Conservation (phyloP, 2,888 invertebrate genomes). For the Drosophila quinaria region DNA sequence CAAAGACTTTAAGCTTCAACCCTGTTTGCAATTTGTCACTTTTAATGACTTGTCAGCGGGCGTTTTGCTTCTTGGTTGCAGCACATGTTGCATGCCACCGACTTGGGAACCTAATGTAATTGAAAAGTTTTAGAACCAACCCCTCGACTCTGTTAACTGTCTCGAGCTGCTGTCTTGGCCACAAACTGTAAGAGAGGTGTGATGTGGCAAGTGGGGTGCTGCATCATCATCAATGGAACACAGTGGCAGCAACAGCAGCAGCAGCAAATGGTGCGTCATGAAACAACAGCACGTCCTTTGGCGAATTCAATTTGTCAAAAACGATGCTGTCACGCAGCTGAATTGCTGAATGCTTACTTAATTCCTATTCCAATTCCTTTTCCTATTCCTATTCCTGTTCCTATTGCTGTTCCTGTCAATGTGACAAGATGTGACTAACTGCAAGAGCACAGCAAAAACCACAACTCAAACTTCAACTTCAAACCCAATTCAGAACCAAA, state of each 20-base stretch:
- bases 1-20: slow-evolving; percentile 61
- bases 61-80: slow-evolving; percentile 43
- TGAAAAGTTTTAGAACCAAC: slow-evolving; percentile 69
- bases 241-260: slow-evolving; percentile 19
- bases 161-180: slow-evolving; percentile 53
- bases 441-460: slow-evolving; percentile 17
- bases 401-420: slow-evolving; percentile 34
- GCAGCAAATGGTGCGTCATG: slow-evolving; percentile 67
- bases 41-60: slow-evolving; percentile 79
- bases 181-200: slow-evolving; percentile 33
- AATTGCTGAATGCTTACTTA: slow-evolving; percentile 79
- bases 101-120: slow-evolving; percentile 75
- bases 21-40: slow-evolving; percentile 72
- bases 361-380: slow-evolving; percentile 57
- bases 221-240: slow-evolving; percentile 53
- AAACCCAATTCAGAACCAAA: slow-evolving; percentile 1
- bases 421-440: slow-evolving; percentile 36
- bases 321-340: slow-evolving; percentile 76
- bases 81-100: slow-evolving; percentile 56
- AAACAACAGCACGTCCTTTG: slow-evolving; percentile 76
- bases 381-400: slow-evolving; percentile 20
- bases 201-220: background rate
- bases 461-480: background rate
- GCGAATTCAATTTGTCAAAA: slow-evolving; percentile 81
- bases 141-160: slow-evolving; percentile 10